These are phyloP conservation scores for Rapana venosa DNA, from an alignment of 2,888 invertebrate species.

Conservation along the genomic window DNA sequence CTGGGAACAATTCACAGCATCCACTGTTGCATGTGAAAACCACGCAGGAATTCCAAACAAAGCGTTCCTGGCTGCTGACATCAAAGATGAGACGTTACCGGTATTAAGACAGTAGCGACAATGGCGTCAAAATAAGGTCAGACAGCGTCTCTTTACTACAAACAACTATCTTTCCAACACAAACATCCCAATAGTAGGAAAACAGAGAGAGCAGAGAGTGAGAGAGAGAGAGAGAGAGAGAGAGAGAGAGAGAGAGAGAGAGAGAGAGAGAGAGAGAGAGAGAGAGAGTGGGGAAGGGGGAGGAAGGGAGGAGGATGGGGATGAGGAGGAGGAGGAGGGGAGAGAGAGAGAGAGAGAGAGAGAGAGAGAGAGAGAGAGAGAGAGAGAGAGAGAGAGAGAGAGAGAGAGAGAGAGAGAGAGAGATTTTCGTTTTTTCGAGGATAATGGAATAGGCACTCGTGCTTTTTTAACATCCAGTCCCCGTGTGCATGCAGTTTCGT, in stretches of 20 bases:
- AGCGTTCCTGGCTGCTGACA: not conserved
- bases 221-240: too few relatives aligned
- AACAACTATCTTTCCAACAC: conserved; percentile 16
- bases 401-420: not conserved
- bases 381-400: not conserved
- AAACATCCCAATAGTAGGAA: not conserved
- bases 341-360: not conserved
- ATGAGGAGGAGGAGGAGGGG: not conserved
- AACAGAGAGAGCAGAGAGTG: not conserved
- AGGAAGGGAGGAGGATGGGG: not conserved
- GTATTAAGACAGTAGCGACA: not conserved
- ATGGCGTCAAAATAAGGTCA: conserved; percentile 8
- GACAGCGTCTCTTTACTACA: not conserved
- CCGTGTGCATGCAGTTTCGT: too few relatives aligned
- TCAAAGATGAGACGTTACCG: not conserved
- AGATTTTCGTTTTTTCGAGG: too few relatives aligned
- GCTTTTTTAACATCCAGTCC: too few relatives aligned
- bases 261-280: not conserved
- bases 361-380: not conserved
- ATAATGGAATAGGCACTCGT: too few relatives aligned
- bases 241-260: not conserved
- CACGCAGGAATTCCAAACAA: not conserved
- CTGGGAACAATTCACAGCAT: not conserved
- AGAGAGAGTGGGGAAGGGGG: not conserved
- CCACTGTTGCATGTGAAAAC: not conserved